phyloP scores from a whole-genome alignment of 2,888 invertebrate genomes.

The Imbricaverruca yamaguchii region DNA sequence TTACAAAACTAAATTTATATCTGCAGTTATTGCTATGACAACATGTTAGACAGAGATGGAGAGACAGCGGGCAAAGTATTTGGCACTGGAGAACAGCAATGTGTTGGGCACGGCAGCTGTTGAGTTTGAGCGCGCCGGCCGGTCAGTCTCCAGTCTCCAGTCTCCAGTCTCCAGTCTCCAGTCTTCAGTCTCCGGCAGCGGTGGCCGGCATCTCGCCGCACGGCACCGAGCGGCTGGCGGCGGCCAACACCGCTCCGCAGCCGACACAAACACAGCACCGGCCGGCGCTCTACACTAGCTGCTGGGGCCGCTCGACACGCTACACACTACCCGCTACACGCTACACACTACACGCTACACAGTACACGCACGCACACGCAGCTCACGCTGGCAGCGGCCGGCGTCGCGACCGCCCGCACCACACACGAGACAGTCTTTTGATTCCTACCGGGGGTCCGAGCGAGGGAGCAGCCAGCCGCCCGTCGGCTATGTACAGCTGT shows the following conservation, averaged over 20 bases:
- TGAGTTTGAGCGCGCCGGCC: background rate
- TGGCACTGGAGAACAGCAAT: conserved; percentile 12
- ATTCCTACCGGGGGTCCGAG: too few species aligned
- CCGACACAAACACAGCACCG: background rate
- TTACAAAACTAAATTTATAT: conserved; percentile 14
- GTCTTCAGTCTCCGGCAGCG: too few species aligned
- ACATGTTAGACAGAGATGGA: conserved; percentile 17
- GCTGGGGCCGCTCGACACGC: background rate
- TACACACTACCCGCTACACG: too few species aligned
- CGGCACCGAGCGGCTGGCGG: background rate
- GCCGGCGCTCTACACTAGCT: background rate
- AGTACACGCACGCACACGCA: too few species aligned
- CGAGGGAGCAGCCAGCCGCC: too few species aligned
- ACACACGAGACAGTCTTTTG: too few species aligned
- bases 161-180: too few species aligned
- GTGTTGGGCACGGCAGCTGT: background rate
- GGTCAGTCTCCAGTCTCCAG: background rate
- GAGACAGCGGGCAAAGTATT: conserved; percentile 14
- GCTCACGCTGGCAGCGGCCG: too few species aligned
- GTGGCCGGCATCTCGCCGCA: background rate
- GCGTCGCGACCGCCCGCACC: too few species aligned
- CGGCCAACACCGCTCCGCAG: background rate
- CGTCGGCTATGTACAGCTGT: too few species aligned
- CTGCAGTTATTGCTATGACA: conserved; percentile 21
- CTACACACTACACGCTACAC: too few species aligned